These are phyloP conservation scores for Lathronympha strigana DNA, from an alignment of 2,888 invertebrate species.

Conservation along the genomic window DNA sequence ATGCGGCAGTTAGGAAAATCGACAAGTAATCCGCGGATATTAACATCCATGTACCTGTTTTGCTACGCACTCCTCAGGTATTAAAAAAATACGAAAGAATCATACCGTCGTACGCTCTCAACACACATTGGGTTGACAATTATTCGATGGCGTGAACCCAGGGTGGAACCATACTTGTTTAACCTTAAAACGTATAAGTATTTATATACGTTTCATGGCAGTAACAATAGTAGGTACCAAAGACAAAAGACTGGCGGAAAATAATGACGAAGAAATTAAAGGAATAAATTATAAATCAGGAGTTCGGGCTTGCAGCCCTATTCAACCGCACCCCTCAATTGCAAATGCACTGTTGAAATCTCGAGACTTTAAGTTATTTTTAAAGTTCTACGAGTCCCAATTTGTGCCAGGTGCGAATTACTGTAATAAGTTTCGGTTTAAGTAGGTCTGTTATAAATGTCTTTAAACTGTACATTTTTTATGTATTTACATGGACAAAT, in stretches of 20 bases:
- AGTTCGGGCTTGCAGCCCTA: conserved; percentile 43
- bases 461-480: too few relatives aligned
- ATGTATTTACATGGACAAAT: too few relatives aligned
- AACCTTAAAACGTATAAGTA: background rate
- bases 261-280: conserved; percentile 67
- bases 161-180: too few relatives aligned
- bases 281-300: conserved; percentile 75
- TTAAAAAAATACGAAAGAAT: too few relatives aligned
- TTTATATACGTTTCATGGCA: background rate
- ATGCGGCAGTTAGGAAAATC: too few relatives aligned
- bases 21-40: too few relatives aligned
- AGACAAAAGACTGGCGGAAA: conserved; percentile 53
- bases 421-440: conserved; percentile 20
- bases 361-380: conserved; percentile 26
- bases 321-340: conserved; percentile 50
- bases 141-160: background rate
- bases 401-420: conserved; percentile 31
- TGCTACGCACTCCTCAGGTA: too few relatives aligned
- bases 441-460: conserved; percentile 2
- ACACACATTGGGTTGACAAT: too few relatives aligned
- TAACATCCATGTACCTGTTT: too few relatives aligned
- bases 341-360: conserved; percentile 35
- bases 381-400: conserved; percentile 28
- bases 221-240: conserved; percentile 20
- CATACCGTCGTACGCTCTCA: too few relatives aligned